phyloP scores from a whole-genome alignment of 2,797 vertebrate species.

The Otolemur crassicaudatus region DNA sequence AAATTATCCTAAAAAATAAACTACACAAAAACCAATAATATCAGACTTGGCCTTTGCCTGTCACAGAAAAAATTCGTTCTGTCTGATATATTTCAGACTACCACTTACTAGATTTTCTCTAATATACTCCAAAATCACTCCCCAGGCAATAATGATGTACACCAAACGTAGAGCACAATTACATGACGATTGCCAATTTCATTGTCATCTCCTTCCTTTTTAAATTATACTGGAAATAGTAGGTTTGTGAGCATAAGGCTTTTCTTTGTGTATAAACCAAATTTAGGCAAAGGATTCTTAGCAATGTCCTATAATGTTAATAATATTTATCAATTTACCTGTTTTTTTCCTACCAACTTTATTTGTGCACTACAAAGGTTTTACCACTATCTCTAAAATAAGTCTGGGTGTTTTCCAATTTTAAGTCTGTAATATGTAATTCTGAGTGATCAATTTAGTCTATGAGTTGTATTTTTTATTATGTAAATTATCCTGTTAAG shows the following conservation, averaged over 20 bases:
- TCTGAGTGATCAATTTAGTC: slow-evolving; percentile 25
- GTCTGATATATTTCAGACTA: slow-evolving; percentile 5
- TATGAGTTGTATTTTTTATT: slow-evolving; percentile 40
- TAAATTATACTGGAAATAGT: slow-evolving; percentile 51
- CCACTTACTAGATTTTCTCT: not conserved
- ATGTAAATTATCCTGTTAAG: slow-evolving; percentile 62
- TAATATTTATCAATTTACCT: slow-evolving; percentile 9
- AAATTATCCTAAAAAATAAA: slow-evolving; percentile 45
- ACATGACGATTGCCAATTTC: not conserved
- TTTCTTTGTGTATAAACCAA: slow-evolving; percentile 44
- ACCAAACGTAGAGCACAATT: not conserved
- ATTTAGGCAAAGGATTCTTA: slow-evolving; percentile 15
- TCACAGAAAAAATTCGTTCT: not conserved
- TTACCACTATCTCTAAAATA: slow-evolving; percentile 52
- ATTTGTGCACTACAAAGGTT: slow-evolving; percentile 36
- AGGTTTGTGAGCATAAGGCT: not conserved
- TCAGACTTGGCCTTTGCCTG: not conserved
- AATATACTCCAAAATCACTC: not conserved
- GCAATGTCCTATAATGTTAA: not conserved
- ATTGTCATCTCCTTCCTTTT: not conserved
- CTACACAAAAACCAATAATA: slow-evolving; percentile 33
- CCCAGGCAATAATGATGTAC: not conserved
- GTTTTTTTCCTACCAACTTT: slow-evolving; percentile 35
- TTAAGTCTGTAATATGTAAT: not conserved
- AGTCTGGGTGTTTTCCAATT: slow-evolving; percentile 19